Conservation (phyloP, 2,888 invertebrate species). For the Pelosia muscerda region DNA sequence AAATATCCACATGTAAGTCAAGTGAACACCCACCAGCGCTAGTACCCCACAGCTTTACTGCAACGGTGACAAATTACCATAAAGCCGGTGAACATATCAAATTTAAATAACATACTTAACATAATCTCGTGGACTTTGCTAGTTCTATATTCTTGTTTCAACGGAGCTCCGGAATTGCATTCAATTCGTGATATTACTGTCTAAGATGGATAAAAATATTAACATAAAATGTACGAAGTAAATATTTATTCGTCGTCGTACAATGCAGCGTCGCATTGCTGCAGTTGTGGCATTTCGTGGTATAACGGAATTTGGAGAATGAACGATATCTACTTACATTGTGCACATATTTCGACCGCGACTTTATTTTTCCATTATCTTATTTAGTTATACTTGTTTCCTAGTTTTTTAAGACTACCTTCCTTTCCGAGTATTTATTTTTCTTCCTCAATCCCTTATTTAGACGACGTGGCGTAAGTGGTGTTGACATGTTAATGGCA, state of each 20-base stretch:
- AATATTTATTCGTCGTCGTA: neutral
- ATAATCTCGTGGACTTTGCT: constrained; percentile 48
- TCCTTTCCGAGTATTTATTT: neutral
- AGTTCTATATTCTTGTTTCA: constrained; percentile 26
- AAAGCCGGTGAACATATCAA: constrained; percentile 51
- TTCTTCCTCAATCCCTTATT: neutral
- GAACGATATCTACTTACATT: neutral
- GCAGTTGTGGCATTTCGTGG: neutral
- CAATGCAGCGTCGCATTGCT: neutral
- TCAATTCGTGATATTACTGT: constrained; percentile 2
- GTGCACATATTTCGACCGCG: neutral
- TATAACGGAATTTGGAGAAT: neutral
- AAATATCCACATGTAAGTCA: neutral
- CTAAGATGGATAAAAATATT: neutral
- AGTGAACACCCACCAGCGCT: neutral
- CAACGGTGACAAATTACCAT: constrained; percentile 48
- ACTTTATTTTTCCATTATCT: neutral
- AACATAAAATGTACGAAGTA: neutral
- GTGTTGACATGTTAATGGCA: neutral
- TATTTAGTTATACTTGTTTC: neutral
- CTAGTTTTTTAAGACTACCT: neutral
- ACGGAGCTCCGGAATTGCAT: constrained; percentile 11
- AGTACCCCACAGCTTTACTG: constrained; percentile 25
- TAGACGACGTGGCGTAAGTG: neutral
- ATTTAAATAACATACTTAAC: constrained; percentile 60